Base-by-base conservation (phyloP, 2,888 invertebrate species). In the Idaea dimidiata region DNA sequence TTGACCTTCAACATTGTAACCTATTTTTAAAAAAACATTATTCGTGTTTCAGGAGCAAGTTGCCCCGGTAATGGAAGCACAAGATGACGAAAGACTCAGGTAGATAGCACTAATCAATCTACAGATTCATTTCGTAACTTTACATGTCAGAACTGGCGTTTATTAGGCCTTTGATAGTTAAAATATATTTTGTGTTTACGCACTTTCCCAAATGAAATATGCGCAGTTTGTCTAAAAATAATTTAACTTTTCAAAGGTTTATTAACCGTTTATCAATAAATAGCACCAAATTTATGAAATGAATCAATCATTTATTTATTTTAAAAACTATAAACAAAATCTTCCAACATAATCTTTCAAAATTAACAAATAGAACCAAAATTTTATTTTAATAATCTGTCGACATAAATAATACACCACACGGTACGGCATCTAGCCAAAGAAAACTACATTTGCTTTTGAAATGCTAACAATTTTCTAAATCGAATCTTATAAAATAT, bases 41-140 rank as follows among this genome's bases (percentile, higher is more conserved):
- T 57, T 69, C 43, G 59, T 68, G 56, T 88, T 86, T 54, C 84
- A 91, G 91, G 88, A 91, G 70, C 87, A 83, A 78, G 87, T 84
- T 0, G 86, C 90, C 5, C 91, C 91, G 1, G 91, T 91, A 0
- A 86, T 89, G 68, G 91, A 91, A 66, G 75, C 78, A 0, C 88
- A 88, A 64, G 90, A 91, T 4, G 90, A 91, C 16, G 88, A 89
- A 32, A 86, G 86, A 64, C 64, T 76, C 65, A 85, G 86, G 88
- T 86, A 80, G 69, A 54, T 68, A 65, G 59, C 62, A 54, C 56
- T 69, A 60, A 67, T 17, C 55, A 6, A 10, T 8, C 32, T 60
- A 60, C 64, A 65, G 60, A 64, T 61, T 54, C 59, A 67, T 63
- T 59, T 62, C 57, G 64, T 59, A 18, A 55, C 17, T 62, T 54